These are phyloP conservation scores for Plecturocebus donacophilus DNA, from an alignment of 2,113 vertebrate species.

Conservation along the genomic window DNA sequence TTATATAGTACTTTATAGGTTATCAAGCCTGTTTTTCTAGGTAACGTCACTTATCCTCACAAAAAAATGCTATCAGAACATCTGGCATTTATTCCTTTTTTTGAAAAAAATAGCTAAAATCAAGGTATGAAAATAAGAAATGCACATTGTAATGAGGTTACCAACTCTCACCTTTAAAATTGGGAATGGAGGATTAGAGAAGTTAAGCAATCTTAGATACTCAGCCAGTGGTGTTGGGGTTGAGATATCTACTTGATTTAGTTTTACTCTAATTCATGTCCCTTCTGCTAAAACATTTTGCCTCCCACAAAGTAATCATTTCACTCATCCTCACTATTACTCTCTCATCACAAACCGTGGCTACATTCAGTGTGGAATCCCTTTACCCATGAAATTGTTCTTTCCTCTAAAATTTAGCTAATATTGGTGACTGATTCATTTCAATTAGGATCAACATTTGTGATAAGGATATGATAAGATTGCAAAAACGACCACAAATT, in stretches of 20 bases:
- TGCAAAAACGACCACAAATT: not conserved
- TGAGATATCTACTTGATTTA: not conserved
- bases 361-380: not conserved
- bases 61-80: not conserved
- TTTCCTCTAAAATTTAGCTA: not conserved
- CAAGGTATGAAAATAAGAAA: not conserved
- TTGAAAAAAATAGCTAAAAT: not conserved
- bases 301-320: not conserved
- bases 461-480: not conserved
- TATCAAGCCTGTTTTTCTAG: not conserved
- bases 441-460: not conserved
- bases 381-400: not conserved
- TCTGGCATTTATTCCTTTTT: not conserved
- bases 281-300: not conserved
- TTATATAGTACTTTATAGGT: not conserved
- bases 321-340: not conserved
- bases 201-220: not conserved
- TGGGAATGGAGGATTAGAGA: not conserved
- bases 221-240: not conserved
- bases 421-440: not conserved
- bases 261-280: not conserved
- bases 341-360: not conserved
- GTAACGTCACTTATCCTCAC: not conserved
- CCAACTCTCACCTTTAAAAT: not conserved
- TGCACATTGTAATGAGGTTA: not conserved